Percentiles rank a stretch among this genome's conserved stretches.
Conservation (phyloP, 2,888 invertebrate species). For the Tipula helvola region DNA sequence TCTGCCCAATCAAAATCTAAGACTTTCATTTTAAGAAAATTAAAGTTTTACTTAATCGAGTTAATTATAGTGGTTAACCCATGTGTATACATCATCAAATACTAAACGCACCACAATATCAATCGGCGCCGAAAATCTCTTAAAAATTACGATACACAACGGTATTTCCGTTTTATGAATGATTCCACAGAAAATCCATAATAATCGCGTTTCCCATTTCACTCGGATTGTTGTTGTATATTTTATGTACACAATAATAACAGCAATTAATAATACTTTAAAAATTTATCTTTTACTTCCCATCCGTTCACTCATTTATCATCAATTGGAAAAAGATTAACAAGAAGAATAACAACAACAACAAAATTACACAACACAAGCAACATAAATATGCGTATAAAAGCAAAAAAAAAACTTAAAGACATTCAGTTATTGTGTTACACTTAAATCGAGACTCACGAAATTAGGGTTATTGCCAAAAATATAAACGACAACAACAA, state of each 20-base stretch:
- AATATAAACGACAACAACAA: neutral
- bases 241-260: neutral
- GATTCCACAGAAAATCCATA: neutral
- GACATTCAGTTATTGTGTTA: neutral
- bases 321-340: neutral
- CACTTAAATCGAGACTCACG: neutral
- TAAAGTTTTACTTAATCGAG: no score
- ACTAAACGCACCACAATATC: neutral
- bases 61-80: no score
- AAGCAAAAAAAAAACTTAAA: neutral
- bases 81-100: neutral
- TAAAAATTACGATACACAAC: neutral
- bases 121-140: neutral
- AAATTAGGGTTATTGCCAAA: neutral
- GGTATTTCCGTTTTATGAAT: neutral
- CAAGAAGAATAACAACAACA: neutral
- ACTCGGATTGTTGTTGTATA: neutral
- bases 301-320: neutral
- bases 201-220: neutral
- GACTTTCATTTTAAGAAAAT: no score
- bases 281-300: neutral
- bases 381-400: neutral
- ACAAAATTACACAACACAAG: neutral
- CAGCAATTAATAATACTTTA: neutral
- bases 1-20: no score